Evolutionary conservation across 2,113 vertebrate genomes (phyloP), one percentile per base, ranked within the genome.

Genomic region (Rutilus rutilus): DNA sequence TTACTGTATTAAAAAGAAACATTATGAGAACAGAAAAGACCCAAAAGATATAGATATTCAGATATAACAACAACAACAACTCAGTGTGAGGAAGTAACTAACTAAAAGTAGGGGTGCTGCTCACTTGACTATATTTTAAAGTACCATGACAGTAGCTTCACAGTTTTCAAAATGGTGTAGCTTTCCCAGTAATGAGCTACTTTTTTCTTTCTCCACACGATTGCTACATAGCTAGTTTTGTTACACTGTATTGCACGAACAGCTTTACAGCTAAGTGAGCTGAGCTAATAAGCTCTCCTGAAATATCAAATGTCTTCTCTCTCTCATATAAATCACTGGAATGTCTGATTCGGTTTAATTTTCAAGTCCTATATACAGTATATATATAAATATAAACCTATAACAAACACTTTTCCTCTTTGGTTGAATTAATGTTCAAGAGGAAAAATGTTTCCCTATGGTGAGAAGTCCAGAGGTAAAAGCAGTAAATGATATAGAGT

Each of bases 221-320:
- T 76, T 76, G 47, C 74, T 47, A 45, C 11, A 74, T 47, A n/a
- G 71, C 69, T 50, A 75, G n/a, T 52, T 76, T 76, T 76, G 45
- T 76, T 76, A 19, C 25, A 50, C 74, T 11, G 25, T 76, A 30
- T 52, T 76, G 15, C 74, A 76, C 14, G 52, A 50, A 75, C 73
- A 76, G 45, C 1, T 76, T 76, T 76, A 52, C 12, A 76, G n/a
- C 6, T 30, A 7, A 19, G 47, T 30, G 25, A 76, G 14, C 74
- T 19, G 74, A 76, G 74, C 25, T 30, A 76, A 52, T 19, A 76
- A 2, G 74, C 74, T 50, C 45, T 30, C 47, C n/a, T 52, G 52
- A 52, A n/a, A 17, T 30, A 7, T 47, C 30, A 27, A 76, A 27
- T 52, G 6, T 30, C 45, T 2, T 19, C n/a, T 27, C 5, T n/a